Conservation (phyloP, 2,113 vertebrate genomes). For the Pseudonaja textilis region DNA sequence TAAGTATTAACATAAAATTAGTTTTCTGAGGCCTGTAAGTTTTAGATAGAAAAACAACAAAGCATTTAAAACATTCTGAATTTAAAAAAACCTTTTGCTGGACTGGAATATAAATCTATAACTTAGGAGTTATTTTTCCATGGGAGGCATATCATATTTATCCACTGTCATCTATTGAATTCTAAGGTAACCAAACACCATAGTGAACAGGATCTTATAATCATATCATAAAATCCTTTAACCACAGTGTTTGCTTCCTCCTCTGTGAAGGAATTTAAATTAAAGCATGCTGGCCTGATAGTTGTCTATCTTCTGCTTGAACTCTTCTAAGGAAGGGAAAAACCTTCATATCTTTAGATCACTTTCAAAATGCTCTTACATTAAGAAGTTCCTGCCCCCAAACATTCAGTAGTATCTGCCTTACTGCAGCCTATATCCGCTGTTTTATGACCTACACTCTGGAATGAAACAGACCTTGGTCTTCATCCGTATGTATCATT, state of each 20-base stretch:
- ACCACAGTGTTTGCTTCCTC: not conserved
- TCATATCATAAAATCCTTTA: not conserved
- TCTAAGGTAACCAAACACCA: not conserved
- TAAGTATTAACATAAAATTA: conserved; percentile 50
- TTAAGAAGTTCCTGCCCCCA: not conserved
- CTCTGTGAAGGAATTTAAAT: not conserved
- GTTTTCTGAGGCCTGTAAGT: conserved; percentile 15
- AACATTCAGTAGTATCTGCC: not conserved
- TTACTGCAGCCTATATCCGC: not conserved
- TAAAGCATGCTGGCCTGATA: not conserved
- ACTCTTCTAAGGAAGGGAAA: not conserved
- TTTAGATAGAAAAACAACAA: conserved; percentile 8
- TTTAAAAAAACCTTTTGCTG: not conserved
- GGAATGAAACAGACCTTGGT: not conserved
- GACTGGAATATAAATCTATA: not conserved
- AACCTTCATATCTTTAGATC: not conserved
- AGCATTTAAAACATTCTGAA: not conserved
- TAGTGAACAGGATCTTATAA: not conserved
- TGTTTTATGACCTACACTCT: not conserved
- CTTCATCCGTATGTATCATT: not conserved
- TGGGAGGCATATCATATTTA: not conserved
- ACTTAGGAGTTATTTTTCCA: not conserved
- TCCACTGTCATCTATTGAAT: not conserved
- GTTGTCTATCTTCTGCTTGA: not conserved
- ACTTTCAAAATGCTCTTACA: not conserved